Evolutionary conservation across 2,797 vertebrate species (phyloP), one percentile per base, ranked within the genome.

Genomic region (Coreius guichenoti): DNA sequence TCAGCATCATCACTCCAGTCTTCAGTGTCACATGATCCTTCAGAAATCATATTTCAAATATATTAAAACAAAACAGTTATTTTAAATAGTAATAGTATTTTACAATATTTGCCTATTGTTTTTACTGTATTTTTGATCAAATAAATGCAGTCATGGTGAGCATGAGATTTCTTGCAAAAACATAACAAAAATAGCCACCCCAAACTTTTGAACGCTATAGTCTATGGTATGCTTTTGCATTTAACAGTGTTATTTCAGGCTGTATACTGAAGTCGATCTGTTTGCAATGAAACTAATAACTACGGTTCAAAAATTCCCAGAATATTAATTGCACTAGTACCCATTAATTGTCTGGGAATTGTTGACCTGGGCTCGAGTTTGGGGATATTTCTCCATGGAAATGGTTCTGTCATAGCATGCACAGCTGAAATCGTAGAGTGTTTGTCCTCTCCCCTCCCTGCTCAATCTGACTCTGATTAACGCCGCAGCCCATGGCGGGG

Each of bases 391-490:
- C 72, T 65, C 65, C 21, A 73, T 67, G 76, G 75, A 84, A 86
- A 83, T 56, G 74, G 21, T 39, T 76, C 72, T 87, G 80, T 89
- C 67, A 85, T 82, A 82, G 84, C 65, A 80, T 86, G 86, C 16
- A 73, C 39, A 80, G 47, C 73, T 77, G 73, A 84, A 84, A 67
- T 54, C 21, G 56, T 73, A 67, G 17, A 78, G 76, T 82, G 70
- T 86, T 87, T 87, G 65, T 81, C 70, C 81, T 87, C 82, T 85
- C 77, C 84, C 77, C 69, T 84, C 86, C 88, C 86, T 83, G 61
- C 76, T 83, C 90, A 90, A 87, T 93, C 93, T 95, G 95, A 91
- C 93, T 91, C 93, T 95, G 93, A 95, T 95, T 95, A 96, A 92
- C 92, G 87, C 89, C 75, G 88, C 87, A 65, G 91, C 92, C 90